phyloP scores from a whole-genome alignment of 2,113 vertebrate genomes.

The Malurus alboscapulatus region DNA sequence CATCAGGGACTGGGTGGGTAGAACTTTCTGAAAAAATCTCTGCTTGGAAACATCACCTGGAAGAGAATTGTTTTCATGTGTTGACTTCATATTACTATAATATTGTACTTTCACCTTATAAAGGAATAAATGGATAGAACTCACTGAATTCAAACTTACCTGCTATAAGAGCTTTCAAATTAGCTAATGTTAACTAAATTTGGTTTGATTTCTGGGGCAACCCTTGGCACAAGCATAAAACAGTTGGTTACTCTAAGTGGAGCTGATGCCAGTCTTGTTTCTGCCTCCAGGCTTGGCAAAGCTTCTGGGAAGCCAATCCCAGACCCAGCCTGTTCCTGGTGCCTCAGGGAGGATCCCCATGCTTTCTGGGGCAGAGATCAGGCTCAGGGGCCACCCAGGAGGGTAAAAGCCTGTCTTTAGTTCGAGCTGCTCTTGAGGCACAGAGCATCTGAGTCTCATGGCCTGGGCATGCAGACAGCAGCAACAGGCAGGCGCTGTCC shows the following conservation, averaged over 20 bases:
- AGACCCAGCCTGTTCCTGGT: neutral
- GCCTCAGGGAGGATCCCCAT: neutral
- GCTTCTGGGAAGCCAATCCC: neutral
- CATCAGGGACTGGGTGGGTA: neutral
- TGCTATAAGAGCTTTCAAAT: neutral
- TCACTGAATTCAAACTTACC: neutral
- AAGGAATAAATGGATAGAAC: neutral
- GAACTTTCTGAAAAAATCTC: neutral
- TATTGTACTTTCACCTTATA: neutral
- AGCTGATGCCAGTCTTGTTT: neutral
- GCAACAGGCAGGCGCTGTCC: neutral
- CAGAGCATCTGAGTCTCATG: neutral
- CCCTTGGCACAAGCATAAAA: neutral
- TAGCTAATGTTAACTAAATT: neutral
- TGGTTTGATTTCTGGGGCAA: neutral
- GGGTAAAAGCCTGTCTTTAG: neutral
- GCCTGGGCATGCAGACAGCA: neutral
- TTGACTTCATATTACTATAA: neutral
- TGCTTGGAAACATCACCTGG: neutral
- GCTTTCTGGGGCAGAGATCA: neutral
- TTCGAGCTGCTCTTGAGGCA: neutral
- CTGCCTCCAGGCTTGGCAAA: neutral
- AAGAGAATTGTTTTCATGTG: neutral
- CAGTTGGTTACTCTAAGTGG: neutral
- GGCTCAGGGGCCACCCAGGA: neutral